Evolutionary conservation across 2,797 vertebrate genomes (phyloP).

Genomic region (Harpagifer antarcticus): DNA sequence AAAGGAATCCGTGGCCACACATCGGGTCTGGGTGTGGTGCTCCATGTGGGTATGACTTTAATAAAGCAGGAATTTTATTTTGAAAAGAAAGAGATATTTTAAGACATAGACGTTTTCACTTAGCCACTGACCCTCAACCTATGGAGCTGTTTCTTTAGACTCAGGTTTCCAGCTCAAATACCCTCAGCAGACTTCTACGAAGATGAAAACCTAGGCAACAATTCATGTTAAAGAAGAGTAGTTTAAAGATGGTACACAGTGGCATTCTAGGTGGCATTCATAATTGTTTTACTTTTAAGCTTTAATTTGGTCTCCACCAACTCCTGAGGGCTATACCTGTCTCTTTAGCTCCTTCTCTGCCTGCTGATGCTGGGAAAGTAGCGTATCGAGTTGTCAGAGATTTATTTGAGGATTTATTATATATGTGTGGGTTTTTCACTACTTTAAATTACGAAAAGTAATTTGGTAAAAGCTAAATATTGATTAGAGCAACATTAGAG

Average conservation of each 20-base stretch:
- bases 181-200: constrained; percentile 5
- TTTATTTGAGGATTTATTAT: neutral
- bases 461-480: constrained; percentile 2
- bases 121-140: constrained; percentile 34
- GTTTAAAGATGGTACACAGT: neutral
- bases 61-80: constrained; percentile 76
- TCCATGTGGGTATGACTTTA: constrained; percentile 62
- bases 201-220: constrained; percentile 8
- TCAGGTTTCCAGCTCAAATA: constrained; percentile 48
- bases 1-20: constrained; percentile 55
- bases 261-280: neutral
- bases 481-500: neutral
- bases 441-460: neutral
- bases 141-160: constrained; percentile 61
- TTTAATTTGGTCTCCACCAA: no score
- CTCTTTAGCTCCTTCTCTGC: no score
- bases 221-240: neutral
- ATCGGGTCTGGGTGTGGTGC: constrained; percentile 60
- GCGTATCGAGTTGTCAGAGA: no score
- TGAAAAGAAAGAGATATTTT: constrained; percentile 62
- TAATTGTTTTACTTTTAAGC: no score
- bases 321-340: no score
- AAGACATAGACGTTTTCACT: constrained; percentile 42
- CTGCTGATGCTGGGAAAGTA: no score
- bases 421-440: neutral